Evolutionary conservation across 2,888 invertebrate species (phyloP).

Genomic region (Agonopterix subpropinquella): DNA sequence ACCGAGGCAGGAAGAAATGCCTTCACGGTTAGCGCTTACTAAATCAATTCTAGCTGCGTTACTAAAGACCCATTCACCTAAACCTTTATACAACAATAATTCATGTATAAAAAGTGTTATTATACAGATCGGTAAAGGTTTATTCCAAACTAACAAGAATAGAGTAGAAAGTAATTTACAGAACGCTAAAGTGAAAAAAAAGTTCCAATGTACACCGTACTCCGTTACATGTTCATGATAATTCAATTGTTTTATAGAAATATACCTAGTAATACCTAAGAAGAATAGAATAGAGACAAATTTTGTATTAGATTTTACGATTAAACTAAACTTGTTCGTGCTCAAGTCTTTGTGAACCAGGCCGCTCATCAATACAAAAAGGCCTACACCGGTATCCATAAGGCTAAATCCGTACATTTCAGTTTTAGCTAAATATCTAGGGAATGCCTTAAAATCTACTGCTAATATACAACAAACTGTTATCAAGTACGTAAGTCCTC

Average conservation of each 20-base stretch:
- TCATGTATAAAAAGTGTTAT: slow-evolving; percentile 80
- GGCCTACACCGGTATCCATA: slow-evolving; percentile 97
- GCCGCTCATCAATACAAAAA: slow-evolving; percentile 89
- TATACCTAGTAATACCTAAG: slow-evolving; percentile 78
- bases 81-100: slow-evolving; percentile 72
- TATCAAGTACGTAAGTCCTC: slow-evolving; percentile 82
- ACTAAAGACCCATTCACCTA: slow-evolving; percentile 84
- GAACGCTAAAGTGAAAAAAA: slow-evolving; percentile 94
- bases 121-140: slow-evolving; percentile 72
- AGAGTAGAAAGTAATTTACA: slow-evolving; percentile 84
- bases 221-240: slow-evolving; percentile 94
- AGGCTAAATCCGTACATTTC: slow-evolving; percentile 89
- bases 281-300: slow-evolving; percentile 53
- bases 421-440: slow-evolving; percentile 90
- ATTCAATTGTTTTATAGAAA: slow-evolving; percentile 77
- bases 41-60: slow-evolving; percentile 74
- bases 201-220: slow-evolving; percentile 99
- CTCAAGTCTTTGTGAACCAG: slow-evolving; percentile 75
- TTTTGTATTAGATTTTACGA: slow-evolving; percentile 49
- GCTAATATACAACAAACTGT: slow-evolving; percentile 91
- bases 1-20: slow-evolving; percentile 89
- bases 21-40: slow-evolving; percentile 92
- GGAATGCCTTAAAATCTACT: slow-evolving; percentile 94
- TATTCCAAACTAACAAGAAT: slow-evolving; percentile 66
- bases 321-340: slow-evolving; percentile 31